Evolutionary conservation across 2,113 vertebrate species (phyloP).

Genomic region (Corythornis cristatus): DNA sequence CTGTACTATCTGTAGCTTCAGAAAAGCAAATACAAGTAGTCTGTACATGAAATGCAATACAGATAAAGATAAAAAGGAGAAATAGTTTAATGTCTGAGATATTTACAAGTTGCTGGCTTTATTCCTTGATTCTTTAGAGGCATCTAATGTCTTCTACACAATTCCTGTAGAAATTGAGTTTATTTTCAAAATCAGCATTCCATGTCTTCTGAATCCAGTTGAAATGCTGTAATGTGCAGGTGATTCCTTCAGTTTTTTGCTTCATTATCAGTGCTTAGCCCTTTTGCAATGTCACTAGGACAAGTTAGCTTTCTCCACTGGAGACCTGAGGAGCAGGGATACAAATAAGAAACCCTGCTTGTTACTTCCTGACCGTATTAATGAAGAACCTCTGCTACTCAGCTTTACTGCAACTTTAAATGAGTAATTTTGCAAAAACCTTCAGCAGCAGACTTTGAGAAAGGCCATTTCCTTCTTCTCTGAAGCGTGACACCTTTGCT

Average conservation of each 20-base stretch:
- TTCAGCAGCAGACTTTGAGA: not conserved
- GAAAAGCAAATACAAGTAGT: not conserved
- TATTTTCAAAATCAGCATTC: not conserved
- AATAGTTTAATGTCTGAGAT: not conserved
- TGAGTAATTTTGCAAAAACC: not conserved
- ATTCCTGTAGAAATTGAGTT: not conserved
- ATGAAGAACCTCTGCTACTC: not conserved
- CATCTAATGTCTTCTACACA: not conserved
- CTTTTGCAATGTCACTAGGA: not conserved
- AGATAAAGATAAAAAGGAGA: not conserved
- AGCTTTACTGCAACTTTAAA: not conserved
- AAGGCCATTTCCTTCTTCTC: not conserved
- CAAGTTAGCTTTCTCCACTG: not conserved
- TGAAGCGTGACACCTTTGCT: not conserved
- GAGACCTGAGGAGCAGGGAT: not conserved
- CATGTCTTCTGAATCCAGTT: not conserved
- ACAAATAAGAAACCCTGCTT: not conserved
- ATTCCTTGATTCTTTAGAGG: not conserved
- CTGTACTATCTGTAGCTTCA: not conserved
- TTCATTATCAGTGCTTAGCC: not conserved
- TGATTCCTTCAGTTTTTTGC: not conserved
- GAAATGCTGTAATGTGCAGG: not conserved
- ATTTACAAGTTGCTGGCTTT: not conserved
- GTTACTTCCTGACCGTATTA: not conserved
- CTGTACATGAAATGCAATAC: not conserved